Conservation (phyloP, 2,797 vertebrate genomes). For the Tokudaia tokunoshimensis region DNA sequence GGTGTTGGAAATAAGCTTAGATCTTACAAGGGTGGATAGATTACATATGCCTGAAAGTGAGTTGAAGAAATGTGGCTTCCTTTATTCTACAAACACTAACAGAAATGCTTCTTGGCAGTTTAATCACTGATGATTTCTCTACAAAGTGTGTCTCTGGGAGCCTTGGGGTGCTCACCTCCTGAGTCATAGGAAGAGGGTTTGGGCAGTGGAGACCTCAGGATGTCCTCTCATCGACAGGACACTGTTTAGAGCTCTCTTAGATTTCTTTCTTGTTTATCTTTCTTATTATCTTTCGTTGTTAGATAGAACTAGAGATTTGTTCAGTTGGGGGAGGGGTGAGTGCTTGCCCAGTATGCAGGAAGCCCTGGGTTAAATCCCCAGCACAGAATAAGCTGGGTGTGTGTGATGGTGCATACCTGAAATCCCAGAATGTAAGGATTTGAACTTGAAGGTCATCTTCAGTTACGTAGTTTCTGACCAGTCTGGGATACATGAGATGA, state of each 20-base stretch:
- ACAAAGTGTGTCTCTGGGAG: slow-evolving; percentile 89
- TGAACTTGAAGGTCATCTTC: neutral
- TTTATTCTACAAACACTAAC: slow-evolving; percentile 90
- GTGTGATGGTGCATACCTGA: neutral
- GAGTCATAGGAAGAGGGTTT: slow-evolving; percentile 88
- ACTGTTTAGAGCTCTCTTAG: slow-evolving; percentile 89
- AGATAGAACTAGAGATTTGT: neutral
- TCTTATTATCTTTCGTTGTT: slow-evolving; percentile 90
- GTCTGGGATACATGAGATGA: slow-evolving; percentile 81
- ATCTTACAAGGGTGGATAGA: slow-evolving; percentile 89
- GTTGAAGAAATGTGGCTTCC: slow-evolving; percentile 90
- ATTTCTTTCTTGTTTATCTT: slow-evolving; percentile 90
- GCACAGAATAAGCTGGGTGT: neutral
- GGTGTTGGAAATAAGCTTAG: slow-evolving; percentile 41
- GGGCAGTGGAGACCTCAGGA: slow-evolving; percentile 90
- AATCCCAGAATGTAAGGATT: neutral
- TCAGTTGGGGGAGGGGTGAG: neutral
- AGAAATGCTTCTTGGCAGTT: slow-evolving; percentile 87
- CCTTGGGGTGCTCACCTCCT: slow-evolving; percentile 90
- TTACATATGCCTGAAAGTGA: slow-evolving; percentile 88
- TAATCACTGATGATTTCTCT: slow-evolving; percentile 80
- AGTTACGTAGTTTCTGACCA: neutral
- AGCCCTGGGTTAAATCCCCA: neutral
- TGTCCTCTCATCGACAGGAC: slow-evolving; percentile 90
- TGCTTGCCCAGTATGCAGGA: neutral